phyloP scores from a whole-genome alignment of 2,797 vertebrate genomes.

The Oophaga sylvatica region DNA sequence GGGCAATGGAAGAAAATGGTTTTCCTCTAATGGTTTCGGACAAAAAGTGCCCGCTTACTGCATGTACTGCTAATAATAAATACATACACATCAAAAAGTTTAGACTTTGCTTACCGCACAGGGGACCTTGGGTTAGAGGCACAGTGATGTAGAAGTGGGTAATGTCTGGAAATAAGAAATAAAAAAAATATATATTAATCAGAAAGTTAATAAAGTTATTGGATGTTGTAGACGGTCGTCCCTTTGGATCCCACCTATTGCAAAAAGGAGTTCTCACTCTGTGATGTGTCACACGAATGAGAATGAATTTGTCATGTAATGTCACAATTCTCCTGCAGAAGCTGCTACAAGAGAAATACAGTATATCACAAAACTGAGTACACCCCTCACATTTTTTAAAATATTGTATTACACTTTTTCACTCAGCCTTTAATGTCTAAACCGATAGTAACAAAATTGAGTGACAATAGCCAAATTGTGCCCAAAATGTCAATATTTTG shows the following conservation, averaged over 20 bases:
- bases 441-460: no score
- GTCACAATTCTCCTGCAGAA: no score
- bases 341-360: no score
- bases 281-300: no score
- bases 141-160: slow-evolving; percentile 54
- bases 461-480: no score
- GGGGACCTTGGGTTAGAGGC: background rate
- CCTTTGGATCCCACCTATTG: background rate
- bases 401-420: no score
- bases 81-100: background rate
- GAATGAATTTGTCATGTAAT: no score
- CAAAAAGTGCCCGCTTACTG: background rate
- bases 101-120: slow-evolving; percentile 19
- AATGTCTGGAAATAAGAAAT: background rate
- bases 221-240: background rate
- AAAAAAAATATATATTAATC: background rate
- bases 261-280: no score
- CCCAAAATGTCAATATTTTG: no score
- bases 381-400: no score
- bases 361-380: no score
- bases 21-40: background rate
- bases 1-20: background rate
- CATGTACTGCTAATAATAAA: background rate
- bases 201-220: background rate
- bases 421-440: no score